phyloP scores from a whole-genome alignment of 2,888 invertebrate species.

The Polyommatus iphigenia region DNA sequence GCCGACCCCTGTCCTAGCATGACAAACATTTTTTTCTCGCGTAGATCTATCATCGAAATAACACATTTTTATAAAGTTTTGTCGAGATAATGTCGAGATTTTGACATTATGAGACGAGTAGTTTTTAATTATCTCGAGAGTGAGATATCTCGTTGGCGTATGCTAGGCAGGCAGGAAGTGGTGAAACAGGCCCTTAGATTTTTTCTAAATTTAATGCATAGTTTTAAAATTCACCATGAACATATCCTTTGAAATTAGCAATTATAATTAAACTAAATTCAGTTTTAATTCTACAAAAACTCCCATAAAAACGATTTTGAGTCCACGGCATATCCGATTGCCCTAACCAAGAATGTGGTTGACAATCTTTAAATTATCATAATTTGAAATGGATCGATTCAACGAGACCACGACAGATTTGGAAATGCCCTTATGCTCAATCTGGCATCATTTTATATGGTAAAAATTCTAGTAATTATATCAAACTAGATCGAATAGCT shows the following conservation, averaged over 20 bases:
- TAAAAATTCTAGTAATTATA: slow-evolving; percentile 17
- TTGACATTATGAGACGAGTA: too few species aligned
- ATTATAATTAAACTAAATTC: not conserved
- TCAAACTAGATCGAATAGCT: not conserved
- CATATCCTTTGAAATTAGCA: not conserved
- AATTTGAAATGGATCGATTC: not conserved
- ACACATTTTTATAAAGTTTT: too few species aligned
- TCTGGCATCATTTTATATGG: slow-evolving; percentile 7
- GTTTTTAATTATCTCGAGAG: too few species aligned
- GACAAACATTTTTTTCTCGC: too few species aligned
- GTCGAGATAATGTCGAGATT: too few species aligned
- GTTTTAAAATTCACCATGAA: not conserved
- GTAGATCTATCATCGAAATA: too few species aligned
- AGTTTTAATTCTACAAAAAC: not conserved
- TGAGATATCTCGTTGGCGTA: too few species aligned
- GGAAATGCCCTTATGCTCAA: slow-evolving; percentile 19
- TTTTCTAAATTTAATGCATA: too few species aligned
- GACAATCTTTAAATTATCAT: not conserved
- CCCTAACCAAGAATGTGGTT: not conserved
- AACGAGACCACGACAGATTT: slow-evolving; percentile 18
- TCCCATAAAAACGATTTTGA: not conserved
- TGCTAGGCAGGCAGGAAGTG: too few species aligned
- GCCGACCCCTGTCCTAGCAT: too few species aligned
- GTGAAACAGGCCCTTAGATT: too few species aligned
- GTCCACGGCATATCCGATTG: not conserved